Percentiles rank a stretch among this genome's conserved stretches.
Conservation (phyloP, 2,113 vertebrate species). For the Meleagris gallopavo region DNA sequence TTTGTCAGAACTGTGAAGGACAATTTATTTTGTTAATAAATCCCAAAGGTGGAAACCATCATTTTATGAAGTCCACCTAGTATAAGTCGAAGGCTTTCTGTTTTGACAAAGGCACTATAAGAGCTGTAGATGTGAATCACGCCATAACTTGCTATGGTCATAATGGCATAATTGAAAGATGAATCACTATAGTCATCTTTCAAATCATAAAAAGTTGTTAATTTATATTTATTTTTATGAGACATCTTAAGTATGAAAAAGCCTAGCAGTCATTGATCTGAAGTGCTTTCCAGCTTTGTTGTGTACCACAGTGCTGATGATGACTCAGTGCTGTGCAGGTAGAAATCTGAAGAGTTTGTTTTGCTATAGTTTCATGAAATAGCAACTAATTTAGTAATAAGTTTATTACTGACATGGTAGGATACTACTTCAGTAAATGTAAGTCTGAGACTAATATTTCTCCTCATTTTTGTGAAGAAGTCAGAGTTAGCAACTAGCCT, state of each 20-base stretch:
- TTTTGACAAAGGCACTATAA: slow-evolving; percentile 24
- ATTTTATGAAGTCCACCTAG: slow-evolving; percentile 19
- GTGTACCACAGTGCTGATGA: too few relatives aligned
- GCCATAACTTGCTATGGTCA: neutral
- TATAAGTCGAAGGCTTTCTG: neutral
- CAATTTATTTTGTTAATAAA: slow-evolving; percentile 56
- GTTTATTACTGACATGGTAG: neutral
- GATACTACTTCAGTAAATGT: neutral
- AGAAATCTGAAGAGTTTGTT: neutral
- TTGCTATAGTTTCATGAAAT: neutral
- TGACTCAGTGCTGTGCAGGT: neutral
- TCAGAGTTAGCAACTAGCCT: neutral
- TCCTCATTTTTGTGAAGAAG: neutral
- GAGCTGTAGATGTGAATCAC: slow-evolving; percentile 19
- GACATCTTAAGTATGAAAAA: neutral
- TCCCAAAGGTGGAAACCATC: slow-evolving; percentile 30
- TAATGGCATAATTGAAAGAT: slow-evolving; percentile 43
- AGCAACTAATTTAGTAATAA: neutral
- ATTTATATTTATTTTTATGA: slow-evolving; percentile 32
- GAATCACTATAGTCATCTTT: neutral
- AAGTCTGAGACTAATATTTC: neutral
- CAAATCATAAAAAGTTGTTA: slow-evolving; percentile 25
- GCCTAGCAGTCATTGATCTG: neutral
- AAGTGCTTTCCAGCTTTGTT: neutral
- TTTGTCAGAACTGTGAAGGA: slow-evolving; percentile 47